These are phyloP conservation scores for Drosophila mulleri DNA, from an alignment of 2,888 invertebrate genomes.

Conservation along the genomic window DNA sequence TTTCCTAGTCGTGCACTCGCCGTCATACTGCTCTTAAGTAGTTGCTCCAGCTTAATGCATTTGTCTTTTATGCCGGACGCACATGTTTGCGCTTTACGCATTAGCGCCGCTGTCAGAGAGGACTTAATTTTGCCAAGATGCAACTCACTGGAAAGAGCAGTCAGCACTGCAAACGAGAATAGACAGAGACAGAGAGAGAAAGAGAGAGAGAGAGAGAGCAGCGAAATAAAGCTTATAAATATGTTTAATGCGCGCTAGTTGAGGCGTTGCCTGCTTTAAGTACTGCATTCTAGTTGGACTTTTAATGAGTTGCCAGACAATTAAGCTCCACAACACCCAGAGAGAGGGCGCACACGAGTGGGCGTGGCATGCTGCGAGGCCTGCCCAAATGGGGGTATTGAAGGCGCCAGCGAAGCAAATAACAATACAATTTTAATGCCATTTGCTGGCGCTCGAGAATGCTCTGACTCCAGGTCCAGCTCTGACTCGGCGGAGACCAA, in stretches of 20 bases:
- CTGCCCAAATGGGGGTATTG: background rate
- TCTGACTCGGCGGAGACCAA: constrained; percentile 15
- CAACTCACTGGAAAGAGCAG: constrained; percentile 1
- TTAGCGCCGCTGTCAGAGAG: constrained; percentile 21
- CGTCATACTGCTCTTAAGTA: background rate
- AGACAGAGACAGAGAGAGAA: background rate
- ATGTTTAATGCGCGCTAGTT: constrained; percentile 33
- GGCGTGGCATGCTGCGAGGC: constrained; percentile 1
- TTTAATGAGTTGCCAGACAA: constrained; percentile 79
- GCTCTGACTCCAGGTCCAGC: constrained; percentile 12
- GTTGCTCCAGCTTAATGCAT: constrained; percentile 16
- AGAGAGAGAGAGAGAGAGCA: background rate
- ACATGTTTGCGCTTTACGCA: constrained; percentile 31
- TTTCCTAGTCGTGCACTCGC: background rate
- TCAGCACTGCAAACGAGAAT: background rate
- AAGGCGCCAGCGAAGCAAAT: constrained; percentile 49
- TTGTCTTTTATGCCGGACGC: constrained; percentile 30
- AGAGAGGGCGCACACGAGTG: background rate
- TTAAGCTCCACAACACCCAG: constrained; percentile 52
- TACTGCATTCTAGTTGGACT: constrained; percentile 61
- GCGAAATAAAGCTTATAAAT: constrained; percentile 29
- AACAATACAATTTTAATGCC: constrained; percentile 76
- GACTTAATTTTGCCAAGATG: constrained; percentile 14
- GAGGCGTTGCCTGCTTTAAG: constrained; percentile 47
- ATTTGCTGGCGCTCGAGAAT: constrained; percentile 32